Base-by-base conservation (phyloP, 2,113 vertebrate species). In the Physeter macrocephalus region DNA sequence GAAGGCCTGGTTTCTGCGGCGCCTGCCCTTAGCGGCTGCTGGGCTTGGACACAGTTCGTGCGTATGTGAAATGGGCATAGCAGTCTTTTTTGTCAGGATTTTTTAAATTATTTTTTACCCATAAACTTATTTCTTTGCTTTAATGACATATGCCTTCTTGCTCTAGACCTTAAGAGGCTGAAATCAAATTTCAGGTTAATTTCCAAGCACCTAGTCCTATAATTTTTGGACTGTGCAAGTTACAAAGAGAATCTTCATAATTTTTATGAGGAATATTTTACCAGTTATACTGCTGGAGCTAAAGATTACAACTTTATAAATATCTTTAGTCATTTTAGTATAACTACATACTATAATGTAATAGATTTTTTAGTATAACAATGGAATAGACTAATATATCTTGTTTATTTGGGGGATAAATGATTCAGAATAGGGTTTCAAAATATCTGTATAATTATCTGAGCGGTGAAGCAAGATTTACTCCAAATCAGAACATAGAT, bases 351-450 rank as follows among this genome's bases (percentile, higher is more conserved):
- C 36, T 91, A n/a, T 41, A 64, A 75, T 61, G 46, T 62, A 90
- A 93, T 43, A 89, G 85, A 86, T 72, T 66, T 81, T 96, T 87
- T 85, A 66, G 66, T n/a, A 64, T 90, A 83, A 90, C 59, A 88
- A 90, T 94, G 75, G 94, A 93, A 69, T 6, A 83, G 85, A 46
- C 69, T n/a, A 82, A 78, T 90, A 57, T 69, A 57, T 78, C 77
- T 93, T 97, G 84, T 88, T 94, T 97, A 75, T 89, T 81, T 88
- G n/a, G 57, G 69, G 72, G 34, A 87, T 90, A 82, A 94, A 71
- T 36, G 80, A 67, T 83, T 96, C 74, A 59, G 41, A 72, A 67
- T 59, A 93, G 74, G 67, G 39, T 86, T 92, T 75, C 72, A 72
- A 72, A 85, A 66, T 77, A 87, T 43, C n/a, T 46, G 27, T 88